Evolutionary conservation across 2,888 invertebrate species (phyloP).

Genomic region (Siphlonurus alternatus): DNA sequence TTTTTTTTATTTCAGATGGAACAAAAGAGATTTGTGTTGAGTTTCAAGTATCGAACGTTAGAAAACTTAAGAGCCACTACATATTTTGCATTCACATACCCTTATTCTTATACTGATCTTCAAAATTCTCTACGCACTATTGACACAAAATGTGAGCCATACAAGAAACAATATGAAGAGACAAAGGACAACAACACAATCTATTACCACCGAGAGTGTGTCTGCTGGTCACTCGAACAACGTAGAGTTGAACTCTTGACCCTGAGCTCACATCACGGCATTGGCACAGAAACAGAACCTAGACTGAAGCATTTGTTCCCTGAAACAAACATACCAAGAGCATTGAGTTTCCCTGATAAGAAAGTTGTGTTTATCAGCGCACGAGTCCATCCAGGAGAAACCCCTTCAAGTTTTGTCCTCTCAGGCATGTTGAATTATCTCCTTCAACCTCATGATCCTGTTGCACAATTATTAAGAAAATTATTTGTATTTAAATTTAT

Average conservation of each 20-base stretch:
- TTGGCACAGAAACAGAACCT: slow-evolving; percentile 51
- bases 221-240: slow-evolving; percentile 60
- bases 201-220: slow-evolving; percentile 69
- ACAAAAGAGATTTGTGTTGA: slow-evolving; percentile 54
- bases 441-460: slow-evolving; percentile 52
- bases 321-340: slow-evolving; percentile 42
- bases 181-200: slow-evolving; percentile 37
- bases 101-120: slow-evolving; percentile 69
- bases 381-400: slow-evolving; percentile 84
- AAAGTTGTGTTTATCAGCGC: slow-evolving; percentile 79
- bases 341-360: slow-evolving; percentile 57
- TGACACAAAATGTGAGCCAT: slow-evolving; percentile 31
- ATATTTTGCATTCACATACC: slow-evolving; percentile 85
- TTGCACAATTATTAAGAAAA: slow-evolving; percentile 53
- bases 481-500: slow-evolving; percentile 76
- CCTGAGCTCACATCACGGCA: slow-evolving; percentile 62
- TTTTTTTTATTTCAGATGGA: slow-evolving; percentile 44
- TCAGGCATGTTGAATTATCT: slow-evolving; percentile 74
- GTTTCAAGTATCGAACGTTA: slow-evolving; percentile 51
- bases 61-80: slow-evolving; percentile 54
- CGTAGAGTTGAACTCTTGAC: slow-evolving; percentile 67
- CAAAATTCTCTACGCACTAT: slow-evolving; percentile 53
- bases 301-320: slow-evolving; percentile 57
- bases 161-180: slow-evolving; percentile 16
- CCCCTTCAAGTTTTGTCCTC: slow-evolving; percentile 78